Percentiles rank a stretch among this genome's conserved stretches.
phyloP scores from a whole-genome alignment of 1,140 invertebrate species.

The Solenopsis fugax region DNA sequence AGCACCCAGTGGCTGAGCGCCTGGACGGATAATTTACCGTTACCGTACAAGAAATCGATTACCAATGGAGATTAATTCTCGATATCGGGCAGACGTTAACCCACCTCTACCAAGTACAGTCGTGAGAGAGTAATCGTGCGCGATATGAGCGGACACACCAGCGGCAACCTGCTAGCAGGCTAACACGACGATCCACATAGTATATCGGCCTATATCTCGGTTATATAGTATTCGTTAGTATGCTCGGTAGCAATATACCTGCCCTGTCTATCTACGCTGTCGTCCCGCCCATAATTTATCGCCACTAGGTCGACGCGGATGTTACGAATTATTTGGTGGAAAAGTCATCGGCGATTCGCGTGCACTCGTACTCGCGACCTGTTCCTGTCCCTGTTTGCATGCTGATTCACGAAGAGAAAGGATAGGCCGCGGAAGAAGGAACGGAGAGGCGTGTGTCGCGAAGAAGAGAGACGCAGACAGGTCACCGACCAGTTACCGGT shows the following conservation, averaged over 20 bases:
- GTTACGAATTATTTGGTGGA: conserved; percentile 71
- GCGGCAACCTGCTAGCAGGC: conserved; percentile 10
- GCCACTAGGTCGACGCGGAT: conserved; percentile 23
- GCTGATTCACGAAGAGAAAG: conserved; percentile 34
- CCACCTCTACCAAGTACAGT: conserved; percentile 32
- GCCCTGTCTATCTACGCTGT: conserved; percentile 21
- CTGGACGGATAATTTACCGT: conserved; percentile 82
- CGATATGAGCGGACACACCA: conserved; percentile 42
- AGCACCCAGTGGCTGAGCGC: conserved; percentile 69
- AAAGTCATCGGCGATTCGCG: conserved; percentile 53
- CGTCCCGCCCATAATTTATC: conserved; percentile 46
- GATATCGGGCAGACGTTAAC: conserved; percentile 78
- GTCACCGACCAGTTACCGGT: conserved; percentile 72
- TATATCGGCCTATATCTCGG: conserved; percentile 37
- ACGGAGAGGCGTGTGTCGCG: not conserved
- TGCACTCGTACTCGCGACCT: conserved; percentile 49
- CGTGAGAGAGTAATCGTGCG: conserved; percentile 48
- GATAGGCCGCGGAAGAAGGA: conserved; percentile 29
- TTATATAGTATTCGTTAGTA: conserved; percentile 33
- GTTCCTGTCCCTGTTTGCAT: conserved; percentile 47
- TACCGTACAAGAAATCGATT: conserved; percentile 78
- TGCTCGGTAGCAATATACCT: conserved; percentile 25
- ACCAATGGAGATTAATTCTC: conserved; percentile 84
- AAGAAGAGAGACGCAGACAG: conserved; percentile 53
- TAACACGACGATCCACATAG: conserved; percentile 13